Evolutionary conservation across 1,140 invertebrate species (phyloP).

Genomic region (Drosophila parvula): DNA sequence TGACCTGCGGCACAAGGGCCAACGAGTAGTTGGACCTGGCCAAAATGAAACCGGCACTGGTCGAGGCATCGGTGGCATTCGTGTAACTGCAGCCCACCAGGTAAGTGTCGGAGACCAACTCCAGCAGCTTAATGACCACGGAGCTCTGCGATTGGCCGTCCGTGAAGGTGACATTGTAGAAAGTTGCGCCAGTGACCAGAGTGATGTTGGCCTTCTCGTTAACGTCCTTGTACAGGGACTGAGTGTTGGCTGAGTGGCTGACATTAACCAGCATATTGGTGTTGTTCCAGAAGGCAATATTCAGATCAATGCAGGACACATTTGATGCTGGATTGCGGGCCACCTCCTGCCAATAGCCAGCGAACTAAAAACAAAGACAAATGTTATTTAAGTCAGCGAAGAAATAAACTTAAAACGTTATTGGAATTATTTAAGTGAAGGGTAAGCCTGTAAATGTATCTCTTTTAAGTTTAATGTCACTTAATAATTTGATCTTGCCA

Average conservation of each 20-base stretch:
- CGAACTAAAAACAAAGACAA: slow-evolving; percentile 18
- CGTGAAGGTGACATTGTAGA: slow-evolving; percentile 47
- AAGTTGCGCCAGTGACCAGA: neutral
- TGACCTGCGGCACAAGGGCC: neutral
- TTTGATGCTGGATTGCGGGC: slow-evolving; percentile 42
- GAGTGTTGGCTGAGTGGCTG: slow-evolving; percentile 21
- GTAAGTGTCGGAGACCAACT: slow-evolving; percentile 15
- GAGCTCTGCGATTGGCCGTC: neutral
- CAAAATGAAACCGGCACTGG: slow-evolving; percentile 58
- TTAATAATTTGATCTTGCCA: no score
- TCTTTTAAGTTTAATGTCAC: neutral
- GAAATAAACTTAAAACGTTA: no score
- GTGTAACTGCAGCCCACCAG: slow-evolving; percentile 57
- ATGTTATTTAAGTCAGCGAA: no score
- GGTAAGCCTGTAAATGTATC: no score
- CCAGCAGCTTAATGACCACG: slow-evolving; percentile 46
- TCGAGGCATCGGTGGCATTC: neutral
- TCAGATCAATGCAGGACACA: slow-evolving; percentile 31
- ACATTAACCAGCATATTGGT: slow-evolving; percentile 38
- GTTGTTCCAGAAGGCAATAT: neutral
- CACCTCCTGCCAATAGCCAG: slow-evolving; percentile 51
- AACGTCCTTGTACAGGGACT: slow-evolving; percentile 27
- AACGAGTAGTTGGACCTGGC: neutral
- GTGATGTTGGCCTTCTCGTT: slow-evolving; percentile 40
- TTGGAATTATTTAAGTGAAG: no score